Evolutionary conservation across 1,140 invertebrate species (phyloP).

Genomic region (Drosophila ambigua): DNA sequence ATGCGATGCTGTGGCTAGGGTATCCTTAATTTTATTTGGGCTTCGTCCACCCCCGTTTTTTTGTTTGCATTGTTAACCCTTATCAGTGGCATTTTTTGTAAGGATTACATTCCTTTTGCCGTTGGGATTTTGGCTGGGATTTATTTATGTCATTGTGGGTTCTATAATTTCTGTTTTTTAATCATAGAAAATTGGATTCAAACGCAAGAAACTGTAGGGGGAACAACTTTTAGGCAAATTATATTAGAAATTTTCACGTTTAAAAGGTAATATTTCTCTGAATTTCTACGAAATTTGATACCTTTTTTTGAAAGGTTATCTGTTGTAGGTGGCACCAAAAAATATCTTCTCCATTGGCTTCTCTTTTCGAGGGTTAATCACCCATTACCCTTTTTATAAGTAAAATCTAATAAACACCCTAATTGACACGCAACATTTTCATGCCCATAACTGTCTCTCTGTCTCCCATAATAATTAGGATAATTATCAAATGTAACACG

Average conservation of each 20-base stretch:
- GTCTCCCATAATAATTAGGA: constrained; percentile 32
- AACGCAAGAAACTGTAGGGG: too few relatives aligned
- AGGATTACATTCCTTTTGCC: constrained; percentile 12
- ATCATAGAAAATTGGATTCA: constrained; percentile 5
- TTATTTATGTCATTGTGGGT: constrained; percentile 30
- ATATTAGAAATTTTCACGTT: too few relatives aligned
- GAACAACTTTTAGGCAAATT: too few relatives aligned
- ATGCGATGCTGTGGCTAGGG: constrained; percentile 45
- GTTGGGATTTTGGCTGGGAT: not conserved
- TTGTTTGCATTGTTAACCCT: constrained; percentile 55
- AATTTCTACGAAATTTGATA: too few relatives aligned
- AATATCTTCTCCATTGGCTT: too few relatives aligned
- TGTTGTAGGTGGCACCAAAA: too few relatives aligned
- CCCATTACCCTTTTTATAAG: not conserved
- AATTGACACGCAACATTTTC: constrained; percentile 29
- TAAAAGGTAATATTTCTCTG: too few relatives aligned
- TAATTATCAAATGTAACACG: constrained; percentile 38
- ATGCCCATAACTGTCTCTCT: constrained; percentile 8
- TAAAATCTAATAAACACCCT: constrained; percentile 16
- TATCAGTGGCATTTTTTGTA: constrained; percentile 48
- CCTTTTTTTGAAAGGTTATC: too few relatives aligned
- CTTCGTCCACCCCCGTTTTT: constrained; percentile 13
- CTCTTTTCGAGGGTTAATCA: constrained; percentile 18
- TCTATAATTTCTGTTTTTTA: constrained; percentile 15
- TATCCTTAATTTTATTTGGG: constrained; percentile 1